Base-by-base conservation (phyloP, 2,113 vertebrate species). In the Sakesphorus luctuosus region DNA sequence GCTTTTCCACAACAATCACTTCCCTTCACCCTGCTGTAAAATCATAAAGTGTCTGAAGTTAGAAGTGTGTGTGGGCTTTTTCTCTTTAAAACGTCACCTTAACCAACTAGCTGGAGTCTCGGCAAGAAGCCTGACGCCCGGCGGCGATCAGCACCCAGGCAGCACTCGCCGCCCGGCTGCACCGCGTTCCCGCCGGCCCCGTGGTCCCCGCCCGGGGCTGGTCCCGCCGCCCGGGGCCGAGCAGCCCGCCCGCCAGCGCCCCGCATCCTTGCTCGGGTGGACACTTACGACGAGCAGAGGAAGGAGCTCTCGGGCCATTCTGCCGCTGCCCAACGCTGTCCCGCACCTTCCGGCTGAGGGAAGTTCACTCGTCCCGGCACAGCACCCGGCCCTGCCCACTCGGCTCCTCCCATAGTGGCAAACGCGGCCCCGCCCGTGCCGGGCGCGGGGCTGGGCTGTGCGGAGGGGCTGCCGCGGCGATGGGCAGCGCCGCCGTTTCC, bases 331-430 rank as follows among this genome's bases (percentile, higher is more conserved):
- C 47, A 5, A 18, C 18, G 24, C 23, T 8, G 8, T 12, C 44
- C 28, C 9, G 2, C 77, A 13, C 40, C 6, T n/a, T 36, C 66
- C 59, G 24, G 16, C 14, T 23, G 50, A 44, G 31, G 8, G 71
- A 66, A 67, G 50, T 21, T 17, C 2, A 0, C 33, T 12, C 38
- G 18, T 13, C 47, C n/a, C n/a, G 4, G 4, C 31, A 8, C n/a
- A 7, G 8, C 31, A 7, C 10, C 20, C 49, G 2, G 10, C 10
- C 43, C 76, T 4, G 26, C 68, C 18, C 29, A 1, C 12, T 21
- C 44, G 62, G 77, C 92, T 90, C 83, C 74, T 90, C 95, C 94
- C 74, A 56, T 61, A 77, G 25, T 55, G n/a, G 55, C 46, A 46
- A 21, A 26, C 79, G 33, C 9, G 2, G 5, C 28, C 3, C 11